Conservation (phyloP, 2,797 vertebrate genomes). For the Scarus forsteni region DNA sequence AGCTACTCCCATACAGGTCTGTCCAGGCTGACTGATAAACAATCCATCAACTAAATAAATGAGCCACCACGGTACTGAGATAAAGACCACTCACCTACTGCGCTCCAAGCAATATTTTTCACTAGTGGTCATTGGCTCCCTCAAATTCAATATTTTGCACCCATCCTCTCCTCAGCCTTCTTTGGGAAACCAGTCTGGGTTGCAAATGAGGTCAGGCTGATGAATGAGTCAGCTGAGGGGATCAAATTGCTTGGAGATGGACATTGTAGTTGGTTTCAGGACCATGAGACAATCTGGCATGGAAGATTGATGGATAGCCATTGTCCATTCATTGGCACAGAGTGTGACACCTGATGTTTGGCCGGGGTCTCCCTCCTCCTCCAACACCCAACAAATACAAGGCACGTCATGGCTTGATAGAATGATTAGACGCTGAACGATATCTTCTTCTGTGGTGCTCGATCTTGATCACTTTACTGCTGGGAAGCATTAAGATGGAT, state of each 20-base stretch:
- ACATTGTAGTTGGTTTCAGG: constrained; percentile 81
- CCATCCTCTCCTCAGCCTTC: constrained; percentile 50
- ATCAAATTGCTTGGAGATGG: constrained; percentile 83
- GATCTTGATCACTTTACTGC: constrained; percentile 63
- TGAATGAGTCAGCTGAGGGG: constrained; percentile 81
- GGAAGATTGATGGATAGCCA: constrained; percentile 84
- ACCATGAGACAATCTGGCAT: constrained; percentile 74
- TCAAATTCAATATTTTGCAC: constrained; percentile 72
- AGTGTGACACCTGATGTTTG: constrained; percentile 80
- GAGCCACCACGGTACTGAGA: constrained; percentile 67
- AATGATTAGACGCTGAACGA: constrained; percentile 77
- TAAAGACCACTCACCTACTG: constrained; percentile 65
- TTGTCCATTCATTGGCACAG: constrained; percentile 80
- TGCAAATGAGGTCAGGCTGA: constrained; percentile 82
- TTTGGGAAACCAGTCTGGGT: constrained; percentile 51
- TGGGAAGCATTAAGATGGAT: constrained; percentile 65
- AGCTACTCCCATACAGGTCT: constrained; percentile 73
- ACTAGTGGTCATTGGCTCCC: constrained; percentile 50
- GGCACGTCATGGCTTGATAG: constrained; percentile 59
- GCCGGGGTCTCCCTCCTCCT: constrained; percentile 67
- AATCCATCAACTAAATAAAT: constrained; percentile 80
- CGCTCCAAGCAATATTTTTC: constrained; percentile 70
- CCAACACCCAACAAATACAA: constrained; percentile 66
- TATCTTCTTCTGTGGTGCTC: constrained; percentile 72
- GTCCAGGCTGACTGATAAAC: constrained; percentile 79